phyloP scores from a whole-genome alignment of 1,140 invertebrate genomes.

The Drosophila arawakana region DNA sequence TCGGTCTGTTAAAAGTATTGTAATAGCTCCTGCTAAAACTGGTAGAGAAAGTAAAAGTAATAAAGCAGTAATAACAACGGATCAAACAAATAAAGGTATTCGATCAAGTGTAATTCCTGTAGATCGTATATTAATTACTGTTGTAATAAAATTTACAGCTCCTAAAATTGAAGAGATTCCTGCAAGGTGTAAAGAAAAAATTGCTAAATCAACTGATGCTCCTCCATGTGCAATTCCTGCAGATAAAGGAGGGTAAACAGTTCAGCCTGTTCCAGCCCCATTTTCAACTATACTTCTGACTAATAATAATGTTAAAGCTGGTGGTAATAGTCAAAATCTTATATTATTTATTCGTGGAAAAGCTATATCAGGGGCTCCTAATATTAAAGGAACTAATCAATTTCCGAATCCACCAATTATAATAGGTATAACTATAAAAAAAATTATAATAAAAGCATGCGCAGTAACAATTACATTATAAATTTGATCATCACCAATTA shows the following conservation, averaged over 20 bases:
- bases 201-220: constrained; percentile 88
- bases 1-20: constrained; percentile 87
- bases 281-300: constrained; percentile 86
- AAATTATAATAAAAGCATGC: constrained; percentile 92
- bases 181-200: constrained; percentile 89
- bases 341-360: constrained; percentile 92
- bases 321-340: constrained; percentile 89
- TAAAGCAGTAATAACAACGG: constrained; percentile 89
- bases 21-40: constrained; percentile 90
- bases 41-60: constrained; percentile 88
- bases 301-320: constrained; percentile 87
- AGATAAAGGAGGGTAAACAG: constrained; percentile 89
- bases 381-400: constrained; percentile 90
- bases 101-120: constrained; percentile 85
- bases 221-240: constrained; percentile 86
- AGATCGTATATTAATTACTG: constrained; percentile 86
- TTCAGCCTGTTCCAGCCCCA: constrained; percentile 89
- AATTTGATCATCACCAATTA: constrained; percentile 89
- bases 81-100: constrained; percentile 88
- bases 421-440: constrained; percentile 91
- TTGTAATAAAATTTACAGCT: constrained; percentile 88
- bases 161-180: constrained; percentile 89
- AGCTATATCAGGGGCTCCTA: constrained; percentile 90
- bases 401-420: constrained; percentile 93
- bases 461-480: constrained; percentile 90